Percentiles rank a stretch among this genome's conserved stretches.
Evolutionary conservation across 2,113 vertebrate species (phyloP).

Genomic region (Malurus elegans): DNA sequence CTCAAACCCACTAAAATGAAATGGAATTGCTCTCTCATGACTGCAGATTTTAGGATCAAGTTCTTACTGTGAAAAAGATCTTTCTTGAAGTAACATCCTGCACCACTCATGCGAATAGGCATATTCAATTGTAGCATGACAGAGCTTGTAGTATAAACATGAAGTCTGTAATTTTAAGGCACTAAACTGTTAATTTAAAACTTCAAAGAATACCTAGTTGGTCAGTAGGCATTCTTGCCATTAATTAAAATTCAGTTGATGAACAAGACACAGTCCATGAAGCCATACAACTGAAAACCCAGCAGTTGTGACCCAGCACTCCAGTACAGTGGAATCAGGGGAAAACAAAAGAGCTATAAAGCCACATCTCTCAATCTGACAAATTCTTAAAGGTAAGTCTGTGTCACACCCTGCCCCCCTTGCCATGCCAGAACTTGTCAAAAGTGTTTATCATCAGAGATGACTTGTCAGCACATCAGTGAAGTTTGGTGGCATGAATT

Average conservation of each 20-base stretch:
- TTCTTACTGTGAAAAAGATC: neutral
- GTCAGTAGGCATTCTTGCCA: slow-evolving; percentile 19
- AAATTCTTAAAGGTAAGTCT: neutral
- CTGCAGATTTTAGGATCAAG: neutral
- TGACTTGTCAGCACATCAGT: neutral
- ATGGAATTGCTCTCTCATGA: neutral
- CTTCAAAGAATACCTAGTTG: slow-evolving; percentile 42
- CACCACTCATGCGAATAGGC: neutral
- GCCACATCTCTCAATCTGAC: neutral
- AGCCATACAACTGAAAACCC: neutral
- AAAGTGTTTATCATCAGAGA: neutral
- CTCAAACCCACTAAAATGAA: slow-evolving; percentile 1
- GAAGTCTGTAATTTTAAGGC: slow-evolving; percentile 47
- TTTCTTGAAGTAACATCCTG: neutral
- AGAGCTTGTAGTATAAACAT: slow-evolving; percentile 15
- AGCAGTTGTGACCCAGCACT: neutral
- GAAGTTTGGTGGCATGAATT: slow-evolving; percentile 5
- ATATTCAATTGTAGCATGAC: slow-evolving; percentile 12
- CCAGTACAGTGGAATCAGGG: neutral
- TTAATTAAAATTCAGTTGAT: slow-evolving; percentile 18
- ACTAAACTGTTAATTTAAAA: slow-evolving; percentile 44
- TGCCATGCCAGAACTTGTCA: neutral
- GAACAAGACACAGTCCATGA: neutral
- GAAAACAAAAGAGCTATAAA: neutral
- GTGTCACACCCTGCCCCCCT: neutral